Base-by-base conservation (phyloP, 1,140 invertebrate species). In the Pseudomyrmex sp. region DNA sequence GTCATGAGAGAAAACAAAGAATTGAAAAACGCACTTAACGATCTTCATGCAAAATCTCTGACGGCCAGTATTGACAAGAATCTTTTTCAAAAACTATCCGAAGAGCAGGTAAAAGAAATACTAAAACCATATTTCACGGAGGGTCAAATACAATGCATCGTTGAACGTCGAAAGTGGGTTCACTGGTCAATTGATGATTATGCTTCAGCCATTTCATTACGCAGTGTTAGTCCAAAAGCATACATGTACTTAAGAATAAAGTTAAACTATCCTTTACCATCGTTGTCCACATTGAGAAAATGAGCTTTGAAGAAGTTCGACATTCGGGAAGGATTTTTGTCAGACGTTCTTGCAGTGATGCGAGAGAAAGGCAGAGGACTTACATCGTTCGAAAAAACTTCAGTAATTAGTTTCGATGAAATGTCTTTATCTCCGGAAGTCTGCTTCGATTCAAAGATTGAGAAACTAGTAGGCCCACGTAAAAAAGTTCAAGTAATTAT, bases 161-260 rank as follows among this genome's bases (percentile, higher is more conserved):
- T 35, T 35, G 61, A 62, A 62, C 23, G 13, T 62, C 61, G 61
- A 62, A 62, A 35, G 23, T 62, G 61, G 61, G 20, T 62, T 62
- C 23, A 26, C 12, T 62, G 26, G 62, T 65, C 26, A 2, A 46
- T 52, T 52, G 35, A 63, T 44, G 62, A 63, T n/a, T 63, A 63
- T 63, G 62, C 62, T 63, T 63, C 15, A 35, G 62, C 62, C 26
- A 63, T 44, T 44, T 63, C 35, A 44, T n/a, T 63, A 44, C 62
- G 62, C 1, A 63, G 62, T 63, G 35, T 63, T 44, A 63, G 62
- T 4, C 62, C 62, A 63, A 63, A 63, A n/a, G 62, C 62, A 63
- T 63, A 63, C 15, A 44, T 4, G 23, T 63, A 63, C 9, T 63
- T 63, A 8, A 13, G 23, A n/a, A 8, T 63, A 5, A 63, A 63